Evolutionary conservation across 2,888 invertebrate species (phyloP), one percentile per base, ranked within the genome.

Genomic region (Trissonchulus sp.): DNA sequence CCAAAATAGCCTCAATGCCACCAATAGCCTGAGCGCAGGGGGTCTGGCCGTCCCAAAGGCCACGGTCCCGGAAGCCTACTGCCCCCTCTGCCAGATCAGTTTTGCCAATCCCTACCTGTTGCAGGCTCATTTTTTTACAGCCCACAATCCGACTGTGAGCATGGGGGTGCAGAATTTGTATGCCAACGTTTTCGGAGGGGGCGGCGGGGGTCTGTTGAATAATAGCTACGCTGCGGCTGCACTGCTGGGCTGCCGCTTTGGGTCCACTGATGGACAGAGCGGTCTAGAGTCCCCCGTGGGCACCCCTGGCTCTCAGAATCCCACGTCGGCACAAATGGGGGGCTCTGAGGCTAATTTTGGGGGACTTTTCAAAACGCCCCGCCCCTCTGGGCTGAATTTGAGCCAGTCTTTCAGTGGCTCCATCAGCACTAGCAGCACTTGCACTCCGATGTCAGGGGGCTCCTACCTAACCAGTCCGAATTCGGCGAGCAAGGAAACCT

Each of bases 401-500:
- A 23, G 23, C 8, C 48, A 48, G 23, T 8, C 8, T 15, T 48
- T 48, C 23, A 8, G 48, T 48, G 48, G 48, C 8, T 8, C 8
- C 48, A 48, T 8, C 48, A 48, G 8, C 23, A 23, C 23, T 48
- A 23, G 8, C 48, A 48, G 48, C 48, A n/a, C n/a, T n/a, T n/a
- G n/a, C n/a, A n/a, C n/a, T n/a, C n/a, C n/a, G n/a, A n/a, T n/a
- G n/a, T 48, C 48, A 15, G 48, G 48, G 8, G 8, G 8, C 48
- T 8, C 8, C 23, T 48, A 8, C 8, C 48, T 48, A 23, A 48
- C 8, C 48, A 48, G 48, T 48, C 48, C 48, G 23, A 15, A 8
- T 8, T 15, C 48, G 8, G 48, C 48, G 8, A 48, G 48, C 23
- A 48, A 48, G 48, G 97, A 97, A 86, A 96, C 96, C n/a, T 97